Evolutionary conservation across 1,140 invertebrate genomes (phyloP), one percentile per base, ranked within the genome.

Genomic region (Papilio polyxenes): DNA sequence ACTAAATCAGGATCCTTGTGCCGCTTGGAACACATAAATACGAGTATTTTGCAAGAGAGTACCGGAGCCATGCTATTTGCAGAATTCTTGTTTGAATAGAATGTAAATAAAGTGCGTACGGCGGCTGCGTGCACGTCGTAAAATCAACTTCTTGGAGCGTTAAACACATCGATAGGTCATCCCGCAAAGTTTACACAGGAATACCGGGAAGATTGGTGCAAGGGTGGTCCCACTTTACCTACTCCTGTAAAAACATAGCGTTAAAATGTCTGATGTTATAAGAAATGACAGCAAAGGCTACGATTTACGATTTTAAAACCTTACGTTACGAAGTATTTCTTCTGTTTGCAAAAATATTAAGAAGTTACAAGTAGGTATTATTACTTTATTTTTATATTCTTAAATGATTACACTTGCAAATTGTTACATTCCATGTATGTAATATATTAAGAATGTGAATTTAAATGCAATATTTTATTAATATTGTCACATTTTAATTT

Each of bases 1-100:
- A 23, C 11, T 20, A 20, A 77, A 53, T 31, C 51, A 53, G 48
- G 48, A 77, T 53, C 49, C 48, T 77, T 77, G 23, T 51, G 75
- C n/a, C n/a, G 75, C 49, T 51, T 48, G 13, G 53, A 77, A 77
- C 48, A 44, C 75, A 37, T 77, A 51, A 77, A 77, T 37, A 77
- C n/a, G 31, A 37, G 20, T 53, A 53, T 77, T 77, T 77, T 77
- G 75, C 75, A 77, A 77, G 44, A 53, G 75, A 8, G 10, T 20
- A 49, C 20, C 75, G 44, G 48, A 23, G 53, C 20, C 75, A 20
- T 56, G 49, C 75, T 77, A 77, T 77, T 77, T 77, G 48, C 48
- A 77, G 75, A 51, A 23, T 77, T 77, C 75, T 77, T 77, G 75
- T 77, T 77, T 77, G 20, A 77, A 49, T 77, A 77, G 75, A 77